Evolutionary conservation across 2,797 vertebrate genomes (phyloP).

Genomic region (Apogon hyalosoma): DNA sequence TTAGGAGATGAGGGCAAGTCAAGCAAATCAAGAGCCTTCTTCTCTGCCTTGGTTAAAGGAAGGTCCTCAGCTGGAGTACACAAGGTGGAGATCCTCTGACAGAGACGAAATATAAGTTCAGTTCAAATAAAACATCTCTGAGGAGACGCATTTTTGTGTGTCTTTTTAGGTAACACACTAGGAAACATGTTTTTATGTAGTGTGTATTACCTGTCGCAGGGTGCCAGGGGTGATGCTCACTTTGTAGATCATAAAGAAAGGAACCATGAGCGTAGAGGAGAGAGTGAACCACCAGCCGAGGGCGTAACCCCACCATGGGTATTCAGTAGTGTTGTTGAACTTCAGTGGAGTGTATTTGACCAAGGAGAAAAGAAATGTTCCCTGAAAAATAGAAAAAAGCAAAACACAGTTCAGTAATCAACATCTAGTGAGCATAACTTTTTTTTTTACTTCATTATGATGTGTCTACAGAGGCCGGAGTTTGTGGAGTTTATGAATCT

Average conservation of each 20-base stretch:
- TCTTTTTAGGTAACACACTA: neutral
- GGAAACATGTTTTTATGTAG: neutral
- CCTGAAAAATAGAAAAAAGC: constrained; percentile 65
- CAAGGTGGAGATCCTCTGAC: constrained; percentile 76
- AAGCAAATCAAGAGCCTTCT: constrained; percentile 56
- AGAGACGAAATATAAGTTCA: constrained; percentile 36
- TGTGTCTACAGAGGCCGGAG: no score
- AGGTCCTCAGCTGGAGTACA: constrained; percentile 80
- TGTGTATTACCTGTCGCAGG: constrained; percentile 72
- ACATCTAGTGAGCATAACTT: neutral
- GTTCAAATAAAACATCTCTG: constrained; percentile 1
- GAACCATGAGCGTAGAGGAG: constrained; percentile 85
- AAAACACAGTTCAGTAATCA: neutral
- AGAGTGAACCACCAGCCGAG: constrained; percentile 87
- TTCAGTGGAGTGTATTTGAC: constrained; percentile 84
- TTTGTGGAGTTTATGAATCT: no score
- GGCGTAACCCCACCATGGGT: constrained; percentile 87
- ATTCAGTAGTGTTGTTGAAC: constrained; percentile 81
- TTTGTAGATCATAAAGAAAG: constrained; percentile 81
- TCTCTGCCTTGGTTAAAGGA: constrained; percentile 54
- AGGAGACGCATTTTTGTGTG: no score
- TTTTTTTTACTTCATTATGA: neutral
- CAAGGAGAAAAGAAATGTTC: constrained; percentile 84
- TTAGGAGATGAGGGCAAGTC: constrained; percentile 19
- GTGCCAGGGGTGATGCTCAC: constrained; percentile 78